Base-by-base conservation (phyloP, 1,140 invertebrate species). In the roundworm (Caenorhabditis elegans) region DNA sequence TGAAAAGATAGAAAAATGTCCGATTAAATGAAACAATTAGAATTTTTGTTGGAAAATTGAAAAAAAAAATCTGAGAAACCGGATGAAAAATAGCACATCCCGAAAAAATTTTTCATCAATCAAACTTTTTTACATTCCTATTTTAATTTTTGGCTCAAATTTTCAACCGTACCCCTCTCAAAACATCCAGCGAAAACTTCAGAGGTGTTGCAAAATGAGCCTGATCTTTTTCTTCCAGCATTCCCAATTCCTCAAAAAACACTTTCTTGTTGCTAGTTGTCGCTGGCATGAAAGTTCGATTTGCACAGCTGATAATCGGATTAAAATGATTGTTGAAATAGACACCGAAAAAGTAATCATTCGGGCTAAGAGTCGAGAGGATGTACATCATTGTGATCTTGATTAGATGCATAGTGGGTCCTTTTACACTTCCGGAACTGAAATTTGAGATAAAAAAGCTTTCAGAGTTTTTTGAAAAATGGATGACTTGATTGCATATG, bases 151-250 rank as follows among this genome's bases (percentile, higher is more conserved):
- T n/a, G n/a, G n/a, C n/a, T n/a, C n/a, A 76, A 43, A 15, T 4
- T 24, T 26, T 22, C 3, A 43, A 15, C 31, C 51, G 43, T 34
- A 84, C 84, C n/a, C 86, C 76, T 84, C 85, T 36, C 48, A 90
- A 83, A 48, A 86, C 65, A 34, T 76, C 75, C 34, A 89, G 81
- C 24, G 82, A 88, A 48, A 81, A 78, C 34, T 90, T 87, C n/a
- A 89, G 70, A 24, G 89, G 88, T 31, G 87, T 82, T 17, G 86
- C 78, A n/a, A 89, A 76, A 28, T 76, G 60, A 3, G 88, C 88
- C 43, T 90, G 87, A 78, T 89, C 88, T 31, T 84, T 79, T 47
- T 87, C 89, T 83, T 89, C 88, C 17, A 90, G 70, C 39, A 83
- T 83, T 47, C 84, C 84, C 49, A 88, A 65, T 76, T 82, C 83